Conservation (phyloP, 2,113 vertebrate species). For the Asarcornis scutulata region DNA sequence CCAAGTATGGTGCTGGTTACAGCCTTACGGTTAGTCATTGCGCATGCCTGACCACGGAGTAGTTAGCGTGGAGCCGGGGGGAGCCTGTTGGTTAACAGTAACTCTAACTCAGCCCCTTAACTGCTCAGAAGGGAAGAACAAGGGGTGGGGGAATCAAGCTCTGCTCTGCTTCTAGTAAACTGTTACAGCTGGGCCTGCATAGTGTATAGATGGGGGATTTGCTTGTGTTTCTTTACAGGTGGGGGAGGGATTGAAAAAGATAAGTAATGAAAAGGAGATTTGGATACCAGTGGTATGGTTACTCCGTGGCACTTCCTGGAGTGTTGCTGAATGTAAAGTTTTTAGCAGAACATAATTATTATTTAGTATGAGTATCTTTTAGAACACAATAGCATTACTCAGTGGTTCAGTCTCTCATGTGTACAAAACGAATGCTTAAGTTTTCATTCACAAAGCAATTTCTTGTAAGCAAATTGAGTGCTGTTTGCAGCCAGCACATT, state of each 20-base stretch:
- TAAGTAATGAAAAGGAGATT: background rate
- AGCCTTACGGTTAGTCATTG: background rate
- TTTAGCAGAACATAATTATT: background rate
- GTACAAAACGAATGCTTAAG: background rate
- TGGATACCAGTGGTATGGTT: background rate
- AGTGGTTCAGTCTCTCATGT: background rate
- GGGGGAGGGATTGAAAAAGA: background rate
- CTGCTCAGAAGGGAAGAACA: background rate
- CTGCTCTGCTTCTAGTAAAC: constrained; percentile 8
- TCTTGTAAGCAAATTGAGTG: background rate
- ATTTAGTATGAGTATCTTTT: background rate
- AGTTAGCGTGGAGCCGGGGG: background rate
- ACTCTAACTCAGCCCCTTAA: background rate
- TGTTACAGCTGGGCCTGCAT: background rate
- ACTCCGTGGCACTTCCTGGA: background rate
- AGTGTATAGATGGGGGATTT: background rate
- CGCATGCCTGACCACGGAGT: background rate
- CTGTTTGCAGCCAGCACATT: background rate
- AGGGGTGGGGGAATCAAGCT: background rate
- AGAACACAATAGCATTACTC: background rate
- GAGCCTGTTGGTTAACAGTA: background rate
- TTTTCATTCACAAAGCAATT: no score
- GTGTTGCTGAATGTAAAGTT: background rate
- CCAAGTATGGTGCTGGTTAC: background rate
- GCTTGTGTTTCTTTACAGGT: background rate